These are phyloP conservation scores for Excalfactoria chinensis DNA, from an alignment of 2,113 vertebrate species.

Conservation along the genomic window DNA sequence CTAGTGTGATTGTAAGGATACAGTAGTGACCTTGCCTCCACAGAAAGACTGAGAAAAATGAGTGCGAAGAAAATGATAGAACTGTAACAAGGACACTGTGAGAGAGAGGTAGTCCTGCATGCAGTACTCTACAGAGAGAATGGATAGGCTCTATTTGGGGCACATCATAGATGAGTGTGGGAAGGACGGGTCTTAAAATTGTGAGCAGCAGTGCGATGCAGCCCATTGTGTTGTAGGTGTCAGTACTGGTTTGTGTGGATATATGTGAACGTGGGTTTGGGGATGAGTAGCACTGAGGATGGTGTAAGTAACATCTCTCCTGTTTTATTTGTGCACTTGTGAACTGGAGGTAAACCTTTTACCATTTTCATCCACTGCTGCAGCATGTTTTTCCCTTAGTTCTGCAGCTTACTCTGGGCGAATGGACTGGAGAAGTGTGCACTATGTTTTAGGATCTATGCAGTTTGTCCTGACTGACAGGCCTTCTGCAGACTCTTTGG, in stretches of 20 bases:
- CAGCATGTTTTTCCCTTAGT: neutral
- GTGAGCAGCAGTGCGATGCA: neutral
- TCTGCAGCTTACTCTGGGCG: neutral
- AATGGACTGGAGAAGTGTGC: neutral
- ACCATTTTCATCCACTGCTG: neutral
- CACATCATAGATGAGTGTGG: neutral
- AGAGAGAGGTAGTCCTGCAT: neutral
- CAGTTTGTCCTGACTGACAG: conserved; percentile 55
- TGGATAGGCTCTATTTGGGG: neutral
- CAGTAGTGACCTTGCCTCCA: neutral
- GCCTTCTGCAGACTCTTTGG: conserved; percentile 24
- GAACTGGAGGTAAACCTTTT: neutral
- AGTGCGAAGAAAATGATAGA: neutral
- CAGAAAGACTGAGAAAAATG: neutral
- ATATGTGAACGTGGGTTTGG: neutral
- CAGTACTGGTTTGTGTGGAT: neutral
- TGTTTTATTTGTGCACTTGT: neutral
- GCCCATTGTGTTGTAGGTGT: neutral
- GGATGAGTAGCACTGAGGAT: neutral
- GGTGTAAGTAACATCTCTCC: neutral
- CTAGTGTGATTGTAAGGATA: neutral
- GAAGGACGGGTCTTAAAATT: neutral
- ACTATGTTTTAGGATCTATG: neutral
- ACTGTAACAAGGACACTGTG: neutral
- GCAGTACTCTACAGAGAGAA: neutral